Conservation (phyloP, 2,797 vertebrate genomes). For the Neopelma chrysocephalum region DNA sequence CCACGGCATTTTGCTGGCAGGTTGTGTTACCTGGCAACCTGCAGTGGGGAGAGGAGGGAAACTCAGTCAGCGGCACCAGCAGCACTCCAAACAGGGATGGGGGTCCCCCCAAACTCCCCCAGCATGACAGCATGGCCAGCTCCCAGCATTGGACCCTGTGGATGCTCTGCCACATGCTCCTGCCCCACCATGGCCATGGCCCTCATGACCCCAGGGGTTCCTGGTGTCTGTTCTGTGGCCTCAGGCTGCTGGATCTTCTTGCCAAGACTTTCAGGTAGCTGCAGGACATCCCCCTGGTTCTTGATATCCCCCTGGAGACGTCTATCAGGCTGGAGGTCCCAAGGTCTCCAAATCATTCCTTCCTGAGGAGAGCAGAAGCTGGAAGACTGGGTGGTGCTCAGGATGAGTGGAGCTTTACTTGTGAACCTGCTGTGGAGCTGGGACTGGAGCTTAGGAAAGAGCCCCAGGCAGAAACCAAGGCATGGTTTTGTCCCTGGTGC, state of each 20-base stretch:
- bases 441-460: neutral
- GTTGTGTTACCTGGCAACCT: constrained; percentile 67
- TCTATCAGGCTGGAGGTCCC: neutral
- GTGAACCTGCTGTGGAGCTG: neutral
- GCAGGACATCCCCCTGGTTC: neutral
- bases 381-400: neutral
- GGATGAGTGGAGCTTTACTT: neutral
- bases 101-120: neutral
- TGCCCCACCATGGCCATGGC: neutral
- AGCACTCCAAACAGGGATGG: neutral
- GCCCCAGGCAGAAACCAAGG: neutral
- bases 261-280: neutral
- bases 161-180: rapidly evolving
- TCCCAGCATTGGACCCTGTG: neutral
- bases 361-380: neutral
- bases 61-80: neutral
- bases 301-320: neutral
- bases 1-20: constrained; percentile 33
- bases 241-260: neutral
- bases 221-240: rapidly evolving
- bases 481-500: neutral
- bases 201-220: neutral
- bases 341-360: neutral
- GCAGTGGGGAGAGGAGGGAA: constrained; percentile 37
- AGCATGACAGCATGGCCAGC: neutral